Evolutionary conservation across 2,888 invertebrate species (phyloP).

Genomic region (Cyclophora albipunctata): DNA sequence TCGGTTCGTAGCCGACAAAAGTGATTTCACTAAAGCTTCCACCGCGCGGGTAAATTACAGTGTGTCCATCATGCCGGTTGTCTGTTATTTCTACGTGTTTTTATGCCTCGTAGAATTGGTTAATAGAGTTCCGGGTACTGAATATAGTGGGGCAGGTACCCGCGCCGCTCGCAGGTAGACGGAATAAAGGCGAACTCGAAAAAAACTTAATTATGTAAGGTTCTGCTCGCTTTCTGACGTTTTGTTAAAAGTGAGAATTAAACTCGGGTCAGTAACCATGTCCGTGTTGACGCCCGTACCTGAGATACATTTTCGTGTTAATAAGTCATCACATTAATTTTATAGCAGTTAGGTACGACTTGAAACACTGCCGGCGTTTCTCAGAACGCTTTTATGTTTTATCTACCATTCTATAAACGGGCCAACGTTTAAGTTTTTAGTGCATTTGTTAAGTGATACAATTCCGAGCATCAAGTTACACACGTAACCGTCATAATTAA

Average conservation of each 20-base stretch:
- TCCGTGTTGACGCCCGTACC: conserved; percentile 9
- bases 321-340: conserved; percentile 26
- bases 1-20: conserved; percentile 24
- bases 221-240: conserved; percentile 29
- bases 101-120: conserved; percentile 56
- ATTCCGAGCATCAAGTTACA: conserved; percentile 29
- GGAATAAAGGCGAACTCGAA: conserved; percentile 36
- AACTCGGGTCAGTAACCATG: conserved; percentile 21
- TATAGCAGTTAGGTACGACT: conserved; percentile 19
- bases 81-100: conserved; percentile 51
- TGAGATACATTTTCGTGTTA: conserved; percentile 19
- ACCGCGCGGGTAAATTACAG: conserved; percentile 38
- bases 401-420: background rate
- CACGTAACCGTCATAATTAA: conserved; percentile 26
- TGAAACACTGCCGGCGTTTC: conserved; percentile 23
- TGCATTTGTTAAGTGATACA: conserved; percentile 1
- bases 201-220: conserved; percentile 40
- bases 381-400: conserved; percentile 16
- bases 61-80: conserved; percentile 43
- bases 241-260: conserved; percentile 39
- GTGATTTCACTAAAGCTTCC: conserved; percentile 39
- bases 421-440: no score
- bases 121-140: conserved; percentile 68
- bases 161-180: conserved; percentile 45
- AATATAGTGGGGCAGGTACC: conserved; percentile 56